These are phyloP conservation scores for Thripadectes ignobilis DNA, from an alignment of 2,797 vertebrate species.

Conservation along the genomic window DNA sequence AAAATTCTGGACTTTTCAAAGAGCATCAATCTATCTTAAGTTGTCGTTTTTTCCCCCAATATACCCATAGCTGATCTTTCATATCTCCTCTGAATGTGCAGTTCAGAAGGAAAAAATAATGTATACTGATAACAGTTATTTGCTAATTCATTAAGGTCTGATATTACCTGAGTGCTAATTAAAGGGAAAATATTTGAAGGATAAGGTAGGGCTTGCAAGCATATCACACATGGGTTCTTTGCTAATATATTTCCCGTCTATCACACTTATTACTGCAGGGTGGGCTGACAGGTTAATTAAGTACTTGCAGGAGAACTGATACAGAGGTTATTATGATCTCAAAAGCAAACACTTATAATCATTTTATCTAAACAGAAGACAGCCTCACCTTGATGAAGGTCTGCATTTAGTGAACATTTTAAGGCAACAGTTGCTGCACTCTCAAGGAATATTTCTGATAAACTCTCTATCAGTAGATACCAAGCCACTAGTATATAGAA, in stretches of 20 bases:
- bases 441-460: background rate
- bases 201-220: constrained; percentile 71
- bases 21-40: background rate
- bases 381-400: constrained; percentile 74
- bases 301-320: constrained; percentile 75
- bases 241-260: constrained; percentile 75
- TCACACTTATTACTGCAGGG: constrained; percentile 78
- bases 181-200: constrained; percentile 73
- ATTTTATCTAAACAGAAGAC: constrained; percentile 77
- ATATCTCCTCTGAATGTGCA: constrained; percentile 56
- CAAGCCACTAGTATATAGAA: background rate
- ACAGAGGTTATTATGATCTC: constrained; percentile 77
- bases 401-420: constrained; percentile 62
- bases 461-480: background rate
- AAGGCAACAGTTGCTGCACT: background rate
- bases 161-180: constrained; percentile 73
- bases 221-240: constrained; percentile 68
- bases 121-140: constrained; percentile 70
- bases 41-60: background rate
- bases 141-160: constrained; percentile 73
- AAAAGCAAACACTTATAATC: constrained; percentile 78
- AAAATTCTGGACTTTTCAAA: background rate
- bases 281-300: constrained; percentile 82
- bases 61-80: constrained; percentile 12
- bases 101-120: constrained; percentile 60